Conservation (phyloP, 64 coral and sea anemone genomes). For the Acropora tenuis region DNA sequence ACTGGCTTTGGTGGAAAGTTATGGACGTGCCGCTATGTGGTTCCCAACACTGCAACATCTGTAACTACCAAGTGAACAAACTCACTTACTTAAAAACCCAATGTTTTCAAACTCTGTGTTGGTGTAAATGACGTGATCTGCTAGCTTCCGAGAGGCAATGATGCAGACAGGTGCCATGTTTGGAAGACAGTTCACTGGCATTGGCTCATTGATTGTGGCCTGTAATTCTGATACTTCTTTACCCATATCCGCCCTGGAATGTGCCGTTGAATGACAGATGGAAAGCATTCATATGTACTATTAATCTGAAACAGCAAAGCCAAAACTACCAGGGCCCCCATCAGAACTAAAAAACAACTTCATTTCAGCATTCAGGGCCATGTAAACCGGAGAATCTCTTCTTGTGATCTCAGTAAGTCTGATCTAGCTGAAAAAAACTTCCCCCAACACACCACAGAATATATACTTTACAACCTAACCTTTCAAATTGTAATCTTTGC, state of each 20-base stretch:
- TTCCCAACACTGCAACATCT: background rate
- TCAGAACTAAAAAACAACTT: background rate
- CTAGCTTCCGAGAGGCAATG: slow-evolving; percentile 11
- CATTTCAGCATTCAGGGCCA: background rate
- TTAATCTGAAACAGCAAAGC: slow-evolving; percentile 21
- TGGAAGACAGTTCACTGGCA: slow-evolving; percentile 54
- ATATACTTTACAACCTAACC: no score
- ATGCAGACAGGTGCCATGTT: slow-evolving; percentile 57
- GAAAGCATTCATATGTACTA: slow-evolving; percentile 73
- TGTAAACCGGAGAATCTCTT: no score
- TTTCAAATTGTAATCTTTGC: no score
- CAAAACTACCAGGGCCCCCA: no score
- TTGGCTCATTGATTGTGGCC: slow-evolving; percentile 4
- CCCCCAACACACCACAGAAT: no score
- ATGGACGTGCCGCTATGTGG: no score
- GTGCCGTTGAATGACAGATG: slow-evolving; percentile 6
- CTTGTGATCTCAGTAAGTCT: no score
- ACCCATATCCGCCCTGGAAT: slow-evolving; percentile 6
- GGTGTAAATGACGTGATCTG: slow-evolving; percentile 60
- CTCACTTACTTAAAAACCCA: slow-evolving; percentile 18
- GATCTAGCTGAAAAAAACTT: no score
- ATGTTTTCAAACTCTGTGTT: slow-evolving; percentile 78
- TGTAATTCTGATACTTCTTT: slow-evolving; percentile 6
- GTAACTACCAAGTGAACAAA: background rate
- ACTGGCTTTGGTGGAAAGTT: no score